Evolutionary conservation across 2,797 vertebrate species (phyloP), one percentile per base, ranked within the genome.

Genomic region (Lindbergichthys nudifrons): DNA sequence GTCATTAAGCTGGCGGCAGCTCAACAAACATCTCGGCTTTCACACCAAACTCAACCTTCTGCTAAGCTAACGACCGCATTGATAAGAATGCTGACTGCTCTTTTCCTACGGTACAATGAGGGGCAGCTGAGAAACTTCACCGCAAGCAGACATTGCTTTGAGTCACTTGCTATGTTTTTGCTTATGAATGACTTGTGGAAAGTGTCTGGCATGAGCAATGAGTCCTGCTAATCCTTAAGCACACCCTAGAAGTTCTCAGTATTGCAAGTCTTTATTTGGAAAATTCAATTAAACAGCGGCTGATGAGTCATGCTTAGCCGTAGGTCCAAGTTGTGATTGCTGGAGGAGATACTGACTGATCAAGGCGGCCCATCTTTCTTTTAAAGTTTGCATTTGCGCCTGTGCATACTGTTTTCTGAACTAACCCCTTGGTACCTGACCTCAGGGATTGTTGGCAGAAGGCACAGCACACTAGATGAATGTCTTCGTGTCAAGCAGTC

Each of bases 21-120:
- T 89, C 80, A 81, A 66, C 63, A 2, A 80, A 73, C 72, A 71
- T 81, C 84, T 88, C 80, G 30, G 78, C 53, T 89, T 90, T 87
- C 85, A 87, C 75, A 63, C 73, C 76, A 12, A 62, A 62, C 70
- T 79, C 82, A 73, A 85, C 77, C 79, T 88, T 45, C 50, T 5
- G 6, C 70, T 82, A 79, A 87, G 81, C 74, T 66, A 64, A 58
- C 10, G 16, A 61, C 77, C 43, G 53, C 57, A 65, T 69, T 81
- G 85, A 83, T 83, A 67, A 73, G 64, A 87, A 78, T 72, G 76
- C 82, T 86, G 86, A 80, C 72, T 81, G 66, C 58, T 67, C 66
- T 81, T 90, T 88, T 79, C 65, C 78, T 39, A n/a, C 65, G 76
- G 79, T 84, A 82, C 73, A 83, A 73, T 82, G 77, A 84, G 75